These are phyloP conservation scores for Leptarthrus brevirostris DNA, from an alignment of 2,888 invertebrate species.

Conservation along the genomic window DNA sequence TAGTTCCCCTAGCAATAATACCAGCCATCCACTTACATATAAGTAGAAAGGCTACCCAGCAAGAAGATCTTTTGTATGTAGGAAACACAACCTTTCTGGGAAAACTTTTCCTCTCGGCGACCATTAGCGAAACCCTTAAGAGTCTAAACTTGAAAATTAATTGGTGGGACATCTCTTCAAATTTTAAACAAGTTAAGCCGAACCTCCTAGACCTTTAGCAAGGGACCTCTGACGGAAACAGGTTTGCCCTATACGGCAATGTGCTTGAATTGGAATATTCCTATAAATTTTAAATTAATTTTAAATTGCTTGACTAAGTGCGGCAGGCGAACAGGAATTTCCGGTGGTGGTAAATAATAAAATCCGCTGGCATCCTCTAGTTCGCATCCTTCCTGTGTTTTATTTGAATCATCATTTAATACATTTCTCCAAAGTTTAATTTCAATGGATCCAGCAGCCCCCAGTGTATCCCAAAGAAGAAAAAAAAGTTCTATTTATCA, in stretches of 20 bases:
- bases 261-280: conserved; percentile 1
- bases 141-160: conserved; percentile 16
- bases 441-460: background rate
- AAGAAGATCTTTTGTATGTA: background rate
- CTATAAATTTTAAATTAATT: conserved; percentile 29
- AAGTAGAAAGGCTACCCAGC: no score
- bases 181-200: conserved; percentile 11
- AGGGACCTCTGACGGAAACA: background rate
- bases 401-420: no score
- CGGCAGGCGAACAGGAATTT: background rate
- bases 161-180: conserved; percentile 15
- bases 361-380: background rate
- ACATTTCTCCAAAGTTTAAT: no score
- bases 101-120: background rate
- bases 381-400: no score
- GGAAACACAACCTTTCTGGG: background rate
- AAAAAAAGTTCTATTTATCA: conserved; percentile 3
- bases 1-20: no score
- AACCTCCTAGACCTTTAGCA: background rate
- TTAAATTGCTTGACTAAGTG: conserved; percentile 3
- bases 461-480: background rate
- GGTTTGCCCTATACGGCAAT: background rate
- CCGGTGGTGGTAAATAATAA: conserved; percentile 20
- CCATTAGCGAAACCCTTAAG: conserved; percentile 24
- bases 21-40: no score